Evolutionary conservation across 2,888 invertebrate genomes (phyloP).

Genomic region (Pemphredon lugubris): DNA sequence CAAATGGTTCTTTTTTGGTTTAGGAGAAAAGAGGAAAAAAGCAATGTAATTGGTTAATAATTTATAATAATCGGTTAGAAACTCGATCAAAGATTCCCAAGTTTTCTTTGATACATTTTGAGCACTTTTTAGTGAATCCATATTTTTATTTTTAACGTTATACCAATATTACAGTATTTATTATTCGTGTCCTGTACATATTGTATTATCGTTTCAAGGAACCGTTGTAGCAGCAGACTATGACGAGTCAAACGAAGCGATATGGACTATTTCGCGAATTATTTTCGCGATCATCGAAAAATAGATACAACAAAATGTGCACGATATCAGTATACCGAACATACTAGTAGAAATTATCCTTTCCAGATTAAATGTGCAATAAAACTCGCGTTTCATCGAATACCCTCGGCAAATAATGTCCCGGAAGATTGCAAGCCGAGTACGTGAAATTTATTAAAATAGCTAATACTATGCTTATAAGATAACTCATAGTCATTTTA

Average conservation of each 20-base stretch:
- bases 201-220: neutral
- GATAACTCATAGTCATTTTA: slow-evolving; percentile 21
- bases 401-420: neutral
- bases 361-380: slow-evolving; percentile 11
- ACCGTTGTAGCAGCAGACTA: neutral
- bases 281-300: slow-evolving; percentile 14
- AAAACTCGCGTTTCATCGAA: neutral
- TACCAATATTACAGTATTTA: no score
- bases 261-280: neutral
- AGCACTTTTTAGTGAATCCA: no score
- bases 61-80: no score
- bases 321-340: slow-evolving; percentile 18
- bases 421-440: slow-evolving; percentile 17
- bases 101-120: neutral
- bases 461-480: slow-evolving; percentile 37
- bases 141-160: no score
- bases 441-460: slow-evolving; percentile 22
- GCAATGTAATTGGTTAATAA: no score
- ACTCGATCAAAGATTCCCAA: neutral
- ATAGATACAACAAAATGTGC: slow-evolving; percentile 33
- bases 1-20: slow-evolving; percentile 4
- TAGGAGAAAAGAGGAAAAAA: no score
- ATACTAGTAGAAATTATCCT: slow-evolving; percentile 26
- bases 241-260: slow-evolving; percentile 9
- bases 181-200: no score